Base-by-base conservation (phyloP, 1,140 invertebrate genomes). In the Danaus plexippus region DNA sequence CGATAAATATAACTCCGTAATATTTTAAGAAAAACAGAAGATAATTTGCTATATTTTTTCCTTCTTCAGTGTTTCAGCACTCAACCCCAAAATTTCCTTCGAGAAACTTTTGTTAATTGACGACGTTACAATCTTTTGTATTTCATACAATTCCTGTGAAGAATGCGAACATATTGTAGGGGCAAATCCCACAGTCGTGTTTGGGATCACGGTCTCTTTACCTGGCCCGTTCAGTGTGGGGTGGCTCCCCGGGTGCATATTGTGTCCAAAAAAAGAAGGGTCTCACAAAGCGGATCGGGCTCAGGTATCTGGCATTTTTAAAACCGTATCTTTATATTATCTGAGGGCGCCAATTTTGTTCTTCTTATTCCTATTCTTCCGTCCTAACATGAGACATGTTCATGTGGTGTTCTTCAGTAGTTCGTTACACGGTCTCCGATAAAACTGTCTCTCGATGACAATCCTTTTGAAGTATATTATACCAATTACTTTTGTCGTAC, bases 191-290 rank as follows among this genome's bases (percentile, higher is more conserved):
- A 73, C 60, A 71, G 68, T 63, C 57, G 68, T 64, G 58, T 67
- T 68, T 44, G 41, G 51, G 60, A 61, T 64, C 73, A 72, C 71
- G 71, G 54, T 61, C 50, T 61, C 63, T 74, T 65, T 85, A 86
- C 83, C 83, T 86, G 83, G 71, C 59, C 63, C 48, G 57, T 59
- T 61, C 63, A 65, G 70, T 66, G 73, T 32, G 72, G 75, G 78
- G 75, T 75, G 73, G 80, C 69, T 66, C 73, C 69, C 73, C 73
- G 69, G 64, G 66, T 71, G 66, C 74, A 66, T 67, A 76, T 78
- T 81, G 78, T 76, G 54, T 58, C 69, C 70, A 77, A 82, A 85
- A 86, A 86, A 86, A 84, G 73, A 79, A 82, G 83, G 83, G 83
- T 83, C 78, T 59, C 54, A 83, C 75, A 84, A 81, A 71, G 73